Evolutionary conservation across 2,113 vertebrate genomes (phyloP).

Genomic region (Anguilla japonica): DNA sequence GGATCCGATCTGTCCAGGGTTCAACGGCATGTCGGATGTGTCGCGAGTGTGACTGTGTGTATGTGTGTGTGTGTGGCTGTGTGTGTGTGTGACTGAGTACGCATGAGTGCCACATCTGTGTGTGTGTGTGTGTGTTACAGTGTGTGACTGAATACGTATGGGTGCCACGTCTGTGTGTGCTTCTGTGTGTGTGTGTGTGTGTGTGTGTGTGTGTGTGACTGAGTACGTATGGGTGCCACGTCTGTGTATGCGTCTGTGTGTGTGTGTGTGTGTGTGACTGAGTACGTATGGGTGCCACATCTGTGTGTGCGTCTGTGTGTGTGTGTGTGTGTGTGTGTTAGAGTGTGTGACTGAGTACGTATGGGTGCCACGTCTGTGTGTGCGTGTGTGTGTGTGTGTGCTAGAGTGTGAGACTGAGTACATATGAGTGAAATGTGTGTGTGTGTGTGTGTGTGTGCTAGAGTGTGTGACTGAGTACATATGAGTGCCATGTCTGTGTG

Average conservation of each 20-base stretch:
- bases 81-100: constrained; percentile 29
- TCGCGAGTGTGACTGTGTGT: constrained; percentile 11
- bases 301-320: constrained; percentile 3
- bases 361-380: too few species aligned
- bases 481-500: constrained; percentile 18
- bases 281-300: background rate
- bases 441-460: too few species aligned
- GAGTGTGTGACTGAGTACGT: too few species aligned
- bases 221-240: too few species aligned
- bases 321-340: background rate
- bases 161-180: too few species aligned
- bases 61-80: background rate
- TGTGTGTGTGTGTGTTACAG: constrained; percentile 12
- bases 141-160: too few species aligned
- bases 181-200: too few species aligned
- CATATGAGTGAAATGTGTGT: background rate
- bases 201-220: too few species aligned
- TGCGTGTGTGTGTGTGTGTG: too few species aligned
- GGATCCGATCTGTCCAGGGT: constrained; percentile 54
- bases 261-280: too few species aligned
- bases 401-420: background rate
- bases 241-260: too few species aligned
- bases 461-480: background rate
- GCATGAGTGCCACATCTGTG: background rate
- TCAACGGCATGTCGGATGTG: constrained; percentile 48